Conservation (phyloP, 2,797 vertebrate genomes). For the Somateria mollissima region DNA sequence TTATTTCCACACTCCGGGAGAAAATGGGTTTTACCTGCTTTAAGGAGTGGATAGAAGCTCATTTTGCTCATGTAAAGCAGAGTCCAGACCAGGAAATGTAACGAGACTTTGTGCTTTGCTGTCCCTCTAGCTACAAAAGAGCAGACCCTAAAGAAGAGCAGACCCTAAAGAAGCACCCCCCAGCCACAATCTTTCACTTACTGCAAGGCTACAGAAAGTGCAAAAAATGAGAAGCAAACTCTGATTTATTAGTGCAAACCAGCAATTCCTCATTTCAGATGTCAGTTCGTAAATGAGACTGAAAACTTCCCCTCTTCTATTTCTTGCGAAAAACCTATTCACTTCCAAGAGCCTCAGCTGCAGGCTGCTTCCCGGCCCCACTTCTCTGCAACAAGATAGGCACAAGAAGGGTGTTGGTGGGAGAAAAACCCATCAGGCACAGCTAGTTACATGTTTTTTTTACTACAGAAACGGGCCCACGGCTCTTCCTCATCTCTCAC, state of each 20-base stretch:
- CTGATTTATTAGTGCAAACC: neutral
- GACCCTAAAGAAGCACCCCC: neutral
- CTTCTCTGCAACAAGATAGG: neutral
- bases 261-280: neutral
- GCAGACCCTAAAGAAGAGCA: neutral
- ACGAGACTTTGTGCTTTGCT: neutral
- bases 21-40: constrained; percentile 26
- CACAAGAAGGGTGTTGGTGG: neutral
- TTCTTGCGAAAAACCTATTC: neutral
- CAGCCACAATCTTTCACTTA: neutral
- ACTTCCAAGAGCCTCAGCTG: neutral
- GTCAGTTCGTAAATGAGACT: neutral
- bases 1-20: constrained; percentile 41
- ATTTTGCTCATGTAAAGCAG: neutral
- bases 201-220: neutral
- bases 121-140: neutral
- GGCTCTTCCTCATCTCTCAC: neutral
- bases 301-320: neutral
- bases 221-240: neutral
- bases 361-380: neutral
- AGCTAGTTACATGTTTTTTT: fast-evolving
- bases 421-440: neutral
- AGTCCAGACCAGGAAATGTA: neutral
- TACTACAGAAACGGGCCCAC: neutral
- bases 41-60: neutral